Evolutionary conservation across 2,888 invertebrate genomes (phyloP).

Genomic region (Alcis repandata): DNA sequence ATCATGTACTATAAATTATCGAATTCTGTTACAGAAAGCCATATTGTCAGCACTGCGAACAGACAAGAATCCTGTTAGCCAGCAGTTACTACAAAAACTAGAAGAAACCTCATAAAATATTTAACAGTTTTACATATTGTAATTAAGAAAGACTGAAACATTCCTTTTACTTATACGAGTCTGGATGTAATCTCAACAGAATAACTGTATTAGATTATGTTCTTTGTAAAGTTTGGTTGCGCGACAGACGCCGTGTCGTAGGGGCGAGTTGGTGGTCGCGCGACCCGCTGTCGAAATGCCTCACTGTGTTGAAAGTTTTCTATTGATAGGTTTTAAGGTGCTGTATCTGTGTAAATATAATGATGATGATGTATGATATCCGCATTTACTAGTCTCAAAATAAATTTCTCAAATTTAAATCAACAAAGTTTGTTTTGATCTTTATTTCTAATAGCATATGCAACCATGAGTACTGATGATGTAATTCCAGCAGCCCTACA

Average conservation of each 20-base stretch:
- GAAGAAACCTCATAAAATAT: conserved; percentile 47
- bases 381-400: conserved; percentile 25
- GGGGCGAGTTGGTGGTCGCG: not conserved
- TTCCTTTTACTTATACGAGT: conserved; percentile 12
- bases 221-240: not conserved
- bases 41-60: conserved; percentile 65
- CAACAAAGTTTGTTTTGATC: too few relatives aligned
- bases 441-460: too few relatives aligned
- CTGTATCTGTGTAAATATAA: conserved; percentile 1
- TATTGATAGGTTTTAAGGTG: not conserved
- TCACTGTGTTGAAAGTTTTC: not conserved
- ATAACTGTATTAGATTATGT: not conserved
- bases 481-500: too few relatives aligned
- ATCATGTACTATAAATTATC: not conserved
- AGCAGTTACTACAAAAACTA: conserved; percentile 64
- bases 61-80: conserved; percentile 58
- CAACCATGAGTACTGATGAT: too few relatives aligned
- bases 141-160: conserved; percentile 8
- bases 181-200: not conserved
- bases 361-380: conserved; percentile 11
- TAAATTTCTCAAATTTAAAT: not conserved
- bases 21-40: conserved; percentile 68
- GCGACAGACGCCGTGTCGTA: not conserved
- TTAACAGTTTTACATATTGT: not conserved
- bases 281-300: not conserved